phyloP scores from a whole-genome alignment of 2,113 vertebrate genomes.

The Carollia perspicillata region DNA sequence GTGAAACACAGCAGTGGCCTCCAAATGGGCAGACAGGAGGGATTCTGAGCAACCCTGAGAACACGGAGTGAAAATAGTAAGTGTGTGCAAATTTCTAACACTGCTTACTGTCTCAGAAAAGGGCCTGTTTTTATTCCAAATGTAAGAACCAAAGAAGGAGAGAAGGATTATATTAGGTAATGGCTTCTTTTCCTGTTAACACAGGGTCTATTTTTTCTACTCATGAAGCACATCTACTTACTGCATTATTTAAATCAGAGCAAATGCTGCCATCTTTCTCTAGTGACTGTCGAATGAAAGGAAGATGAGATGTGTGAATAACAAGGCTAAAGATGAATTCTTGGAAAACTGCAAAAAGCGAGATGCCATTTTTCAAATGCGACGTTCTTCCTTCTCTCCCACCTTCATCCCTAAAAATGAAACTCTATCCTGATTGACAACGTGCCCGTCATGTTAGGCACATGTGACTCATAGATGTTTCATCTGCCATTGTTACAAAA shows the following conservation, averaged over 20 bases:
- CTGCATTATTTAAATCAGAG: conserved; percentile 24
- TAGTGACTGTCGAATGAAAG: background rate
- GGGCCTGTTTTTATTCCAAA: background rate
- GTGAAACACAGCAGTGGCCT: background rate
- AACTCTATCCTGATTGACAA: conserved; percentile 45
- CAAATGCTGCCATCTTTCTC: background rate
- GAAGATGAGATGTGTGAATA: background rate
- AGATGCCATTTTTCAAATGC: background rate
- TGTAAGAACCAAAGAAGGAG: background rate
- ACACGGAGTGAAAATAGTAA: background rate
- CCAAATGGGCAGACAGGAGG: background rate
- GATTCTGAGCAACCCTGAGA: background rate
- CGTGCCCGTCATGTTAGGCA: background rate
- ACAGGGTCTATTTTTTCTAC: background rate
- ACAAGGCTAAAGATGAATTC: background rate
- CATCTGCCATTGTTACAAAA: conserved; percentile 21
- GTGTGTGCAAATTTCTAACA: background rate
- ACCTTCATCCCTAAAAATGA: conserved; percentile 56
- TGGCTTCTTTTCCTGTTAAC: background rate
- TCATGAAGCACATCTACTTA: background rate
- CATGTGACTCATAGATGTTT: conserved; percentile 33
- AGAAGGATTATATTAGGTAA: background rate
- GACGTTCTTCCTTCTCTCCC: conserved; percentile 41
- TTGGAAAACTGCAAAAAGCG: conserved; percentile 25
- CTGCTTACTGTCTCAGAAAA: background rate